These are phyloP conservation scores for Carassius carassius DNA, from an alignment of 2,113 vertebrate species.

Conservation along the genomic window DNA sequence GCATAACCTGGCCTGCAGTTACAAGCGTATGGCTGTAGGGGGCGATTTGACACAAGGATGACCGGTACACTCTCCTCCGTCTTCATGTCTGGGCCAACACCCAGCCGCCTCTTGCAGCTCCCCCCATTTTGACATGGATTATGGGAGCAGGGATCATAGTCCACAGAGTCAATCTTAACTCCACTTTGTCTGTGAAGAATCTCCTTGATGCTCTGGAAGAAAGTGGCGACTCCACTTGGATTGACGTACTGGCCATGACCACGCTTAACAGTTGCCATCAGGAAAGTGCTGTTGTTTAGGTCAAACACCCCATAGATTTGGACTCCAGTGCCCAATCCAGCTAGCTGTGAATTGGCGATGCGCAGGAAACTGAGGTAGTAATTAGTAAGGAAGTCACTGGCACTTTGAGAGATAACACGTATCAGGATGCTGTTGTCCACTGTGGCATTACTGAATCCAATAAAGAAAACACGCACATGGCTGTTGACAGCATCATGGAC, in stretches of 20 bases:
- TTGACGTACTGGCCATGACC: slow-evolving; percentile 86
- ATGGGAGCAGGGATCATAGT: slow-evolving; percentile 87
- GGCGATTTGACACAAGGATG: slow-evolving; percentile 85
- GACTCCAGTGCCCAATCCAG: slow-evolving; percentile 86
- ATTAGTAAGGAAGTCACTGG: slow-evolving; percentile 85
- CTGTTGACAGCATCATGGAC: slow-evolving; percentile 85
- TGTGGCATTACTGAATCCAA: slow-evolving; percentile 85
- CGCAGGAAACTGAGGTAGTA: slow-evolving; percentile 93
- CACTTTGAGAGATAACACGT: slow-evolving; percentile 75
- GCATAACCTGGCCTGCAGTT: slow-evolving; percentile 88
- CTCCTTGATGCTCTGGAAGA: slow-evolving; percentile 96
- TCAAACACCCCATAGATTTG: slow-evolving; percentile 88
- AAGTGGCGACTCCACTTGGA: slow-evolving; percentile 91
- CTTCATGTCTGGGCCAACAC: slow-evolving; percentile 76
- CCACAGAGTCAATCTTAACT: slow-evolving; percentile 87
- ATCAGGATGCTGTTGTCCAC: slow-evolving; percentile 95
- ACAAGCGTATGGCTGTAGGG: slow-evolving; percentile 87
- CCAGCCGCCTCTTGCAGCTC: slow-evolving; percentile 85
- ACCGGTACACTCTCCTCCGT: slow-evolving; percentile 86
- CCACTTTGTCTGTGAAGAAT: slow-evolving; percentile 89
- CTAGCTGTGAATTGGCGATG: slow-evolving; percentile 88
- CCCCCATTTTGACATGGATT: slow-evolving; percentile 93
- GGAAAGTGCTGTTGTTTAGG: slow-evolving; percentile 86
- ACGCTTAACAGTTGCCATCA: slow-evolving; percentile 87
- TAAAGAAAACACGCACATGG: slow-evolving; percentile 84